Conservation (phyloP, 2,113 vertebrate species). For the Sebastes fasciatus region DNA sequence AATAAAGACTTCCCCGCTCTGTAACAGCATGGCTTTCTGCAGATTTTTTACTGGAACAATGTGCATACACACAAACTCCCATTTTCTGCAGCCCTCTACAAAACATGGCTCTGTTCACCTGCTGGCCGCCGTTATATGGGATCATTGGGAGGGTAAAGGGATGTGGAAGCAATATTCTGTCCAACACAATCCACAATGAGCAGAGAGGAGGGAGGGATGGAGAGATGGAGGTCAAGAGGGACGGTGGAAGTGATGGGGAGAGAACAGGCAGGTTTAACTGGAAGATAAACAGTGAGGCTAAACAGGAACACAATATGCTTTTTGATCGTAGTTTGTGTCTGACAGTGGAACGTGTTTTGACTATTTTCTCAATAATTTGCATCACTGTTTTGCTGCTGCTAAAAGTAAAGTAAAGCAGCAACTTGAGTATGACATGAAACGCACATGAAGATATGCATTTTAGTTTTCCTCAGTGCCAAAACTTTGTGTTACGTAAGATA, state of each 20-base stretch:
- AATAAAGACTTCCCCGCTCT: not conserved
- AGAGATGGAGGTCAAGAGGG: not conserved
- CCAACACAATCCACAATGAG: not conserved
- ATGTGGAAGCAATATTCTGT: constrained; percentile 29
- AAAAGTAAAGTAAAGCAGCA: not conserved
- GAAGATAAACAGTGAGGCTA: not conserved
- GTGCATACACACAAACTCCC: not conserved
- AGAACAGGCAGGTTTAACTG: not conserved
- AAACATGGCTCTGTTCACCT: constrained; percentile 14
- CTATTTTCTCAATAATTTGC: not conserved
- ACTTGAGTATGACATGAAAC: too few species aligned
- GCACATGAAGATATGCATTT: not conserved
- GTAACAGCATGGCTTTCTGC: not conserved
- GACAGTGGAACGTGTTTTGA: not conserved
- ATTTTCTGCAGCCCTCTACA: constrained; percentile 5
- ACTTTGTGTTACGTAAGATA: too few species aligned
- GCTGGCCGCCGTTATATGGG: constrained; percentile 19
- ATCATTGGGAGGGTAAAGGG: constrained; percentile 38
- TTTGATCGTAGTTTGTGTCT: too few species aligned
- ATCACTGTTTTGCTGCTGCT: not conserved
- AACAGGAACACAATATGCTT: not conserved
- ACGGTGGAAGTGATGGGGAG: not conserved
- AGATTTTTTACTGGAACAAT: not conserved
- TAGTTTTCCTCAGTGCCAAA: not conserved
- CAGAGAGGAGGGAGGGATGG: not conserved